These are phyloP conservation scores for Patiria pectinifera DNA, from an alignment of 53 echinoderm and acorn worm genomes.

Conservation along the genomic window DNA sequence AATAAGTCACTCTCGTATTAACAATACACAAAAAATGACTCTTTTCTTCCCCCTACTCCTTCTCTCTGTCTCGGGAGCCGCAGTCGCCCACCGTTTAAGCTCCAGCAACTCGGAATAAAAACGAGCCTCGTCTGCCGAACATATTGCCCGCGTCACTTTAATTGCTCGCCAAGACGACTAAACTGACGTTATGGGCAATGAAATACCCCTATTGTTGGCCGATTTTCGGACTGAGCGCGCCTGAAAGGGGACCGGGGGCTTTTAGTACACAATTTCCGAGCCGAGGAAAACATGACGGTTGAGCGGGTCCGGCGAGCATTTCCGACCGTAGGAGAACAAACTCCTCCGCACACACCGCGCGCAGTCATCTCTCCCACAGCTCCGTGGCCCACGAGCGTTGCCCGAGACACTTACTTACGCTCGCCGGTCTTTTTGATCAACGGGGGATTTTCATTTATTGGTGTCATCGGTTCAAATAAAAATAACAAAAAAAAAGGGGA, in stretches of 20 bases:
- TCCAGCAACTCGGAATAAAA: background rate
- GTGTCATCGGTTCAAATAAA: conserved; percentile 13
- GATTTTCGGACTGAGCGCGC: conserved; percentile 43
- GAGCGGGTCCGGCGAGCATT: conserved; percentile 21
- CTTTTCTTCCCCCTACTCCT: too few relatives aligned
- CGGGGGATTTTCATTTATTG: conserved; percentile 1
- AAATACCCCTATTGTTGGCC: conserved; percentile 23
- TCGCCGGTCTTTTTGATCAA: background rate
- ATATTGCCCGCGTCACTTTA: conserved; percentile 13
- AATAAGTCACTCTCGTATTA: background rate
- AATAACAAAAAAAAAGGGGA: background rate
- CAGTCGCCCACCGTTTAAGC: background rate
- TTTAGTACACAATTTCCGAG: conserved; percentile 36
- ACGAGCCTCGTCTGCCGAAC: background rate
- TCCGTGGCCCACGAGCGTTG: background rate
- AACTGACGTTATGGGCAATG: conserved; percentile 24
- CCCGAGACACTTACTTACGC: conserved; percentile 39
- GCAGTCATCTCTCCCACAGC: background rate
- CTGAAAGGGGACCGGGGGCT: conserved; percentile 28
- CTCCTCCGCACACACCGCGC: background rate
- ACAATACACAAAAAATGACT: too few relatives aligned
- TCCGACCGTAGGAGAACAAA: background rate
- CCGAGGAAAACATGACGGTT: conserved; percentile 18
- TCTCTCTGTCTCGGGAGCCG: background rate
- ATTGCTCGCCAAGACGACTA: conserved; percentile 4